Evolutionary conservation across 2,888 invertebrate species (phyloP), one percentile per base, ranked within the genome.

Genomic region (Drosophila testacea): DNA sequence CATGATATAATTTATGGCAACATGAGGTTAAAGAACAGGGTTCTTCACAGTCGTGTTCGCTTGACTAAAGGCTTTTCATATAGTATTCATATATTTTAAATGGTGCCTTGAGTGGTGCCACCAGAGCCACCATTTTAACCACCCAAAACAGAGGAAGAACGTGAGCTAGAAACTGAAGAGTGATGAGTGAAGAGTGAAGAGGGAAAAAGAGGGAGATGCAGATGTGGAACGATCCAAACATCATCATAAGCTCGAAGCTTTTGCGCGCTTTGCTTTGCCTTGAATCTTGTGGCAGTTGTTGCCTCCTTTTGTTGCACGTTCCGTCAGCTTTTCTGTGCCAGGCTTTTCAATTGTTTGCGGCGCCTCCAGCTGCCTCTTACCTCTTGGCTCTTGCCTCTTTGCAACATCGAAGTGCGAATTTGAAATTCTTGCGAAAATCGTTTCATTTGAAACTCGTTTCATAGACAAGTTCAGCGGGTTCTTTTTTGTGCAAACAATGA

Each of bases 381-480:
- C 22, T 22, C 22, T 22, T 22, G 22, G 1, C 22, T 22, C 22
- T 22, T 22, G 22, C 22, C 22, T 22, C 22, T 22, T 32, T 10
- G 61, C n/a, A 10, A 42, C 22, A 22, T 28, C 47, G 44, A 47
- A 57, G 57, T 65, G 79, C 61, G 76, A 70, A 62, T 55, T 56
- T 63, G 46, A 63, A 74, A 75, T 81, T 81, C 30, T 38, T 48
- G 54, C 47, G 39, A 48, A 59, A 48, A 59, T 2, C 38, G 22
- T 22, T 22, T 22, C 22, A 10, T 11, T 11, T 6, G 34, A 84
- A 81, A 81, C 80, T 41, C 48, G 80, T 81, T 80, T 64, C 70
- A 11, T 51, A 57, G 51, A 62, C 79, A 70, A 72, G 76, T 79
- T 59, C 10, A 51, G 65, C 86, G 34, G 54, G 84, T 84, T 84